Conservation (phyloP, 2,888 invertebrate genomes). For the Sarcophaga variegata region DNA sequence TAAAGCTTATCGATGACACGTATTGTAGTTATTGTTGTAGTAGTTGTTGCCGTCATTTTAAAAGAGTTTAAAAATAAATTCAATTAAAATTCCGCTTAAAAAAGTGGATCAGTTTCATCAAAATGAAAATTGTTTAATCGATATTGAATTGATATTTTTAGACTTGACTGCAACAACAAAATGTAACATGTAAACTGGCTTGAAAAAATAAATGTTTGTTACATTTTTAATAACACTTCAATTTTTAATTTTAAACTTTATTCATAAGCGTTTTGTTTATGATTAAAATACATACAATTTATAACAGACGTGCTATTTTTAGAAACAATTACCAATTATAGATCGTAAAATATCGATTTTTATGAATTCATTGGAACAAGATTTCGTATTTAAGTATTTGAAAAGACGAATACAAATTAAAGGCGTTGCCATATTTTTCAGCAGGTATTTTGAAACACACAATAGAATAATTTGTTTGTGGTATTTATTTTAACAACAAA, state of each 20-base stretch:
- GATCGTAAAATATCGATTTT: constrained; percentile 12
- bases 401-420: too few relatives aligned
- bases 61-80: constrained; percentile 65
- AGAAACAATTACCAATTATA: constrained; percentile 37
- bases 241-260: constrained; percentile 25
- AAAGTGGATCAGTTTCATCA: constrained; percentile 66
- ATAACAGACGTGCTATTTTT: constrained; percentile 33
- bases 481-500: too few relatives aligned
- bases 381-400: background rate
- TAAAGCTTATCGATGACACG: background rate
- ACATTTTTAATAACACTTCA: constrained; percentile 33
- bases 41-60: constrained; percentile 7
- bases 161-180: constrained; percentile 25
- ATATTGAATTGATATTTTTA: constrained; percentile 54
- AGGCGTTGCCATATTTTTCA: too few relatives aligned
- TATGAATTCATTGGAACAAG: background rate
- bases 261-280: constrained; percentile 41
- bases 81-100: constrained; percentile 64
- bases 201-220: background rate
- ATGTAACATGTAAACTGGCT: background rate
- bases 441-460: too few relatives aligned
- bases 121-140: constrained; percentile 60
- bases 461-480: too few relatives aligned
- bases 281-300: constrained; percentile 50
- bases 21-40: background rate